phyloP scores from a whole-genome alignment of 2,797 vertebrate species.

The Chelonia mydas region DNA sequence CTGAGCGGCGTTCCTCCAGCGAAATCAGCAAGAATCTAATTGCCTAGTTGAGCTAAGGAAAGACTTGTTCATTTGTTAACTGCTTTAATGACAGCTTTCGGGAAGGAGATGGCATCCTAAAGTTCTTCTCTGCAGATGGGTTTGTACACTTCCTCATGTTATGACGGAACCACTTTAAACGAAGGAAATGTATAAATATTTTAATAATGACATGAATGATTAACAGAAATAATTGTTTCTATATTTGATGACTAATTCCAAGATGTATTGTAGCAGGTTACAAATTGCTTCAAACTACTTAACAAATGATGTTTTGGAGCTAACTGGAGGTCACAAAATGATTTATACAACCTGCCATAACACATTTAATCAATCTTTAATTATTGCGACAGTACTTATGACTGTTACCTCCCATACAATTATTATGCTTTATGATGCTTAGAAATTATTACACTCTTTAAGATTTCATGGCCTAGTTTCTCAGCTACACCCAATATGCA shows the following conservation, averaged over 20 bases:
- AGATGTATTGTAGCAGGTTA: neutral
- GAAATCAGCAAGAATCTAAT: neutral
- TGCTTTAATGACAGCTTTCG: neutral
- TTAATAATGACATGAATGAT: neutral
- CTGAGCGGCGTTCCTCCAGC: neutral
- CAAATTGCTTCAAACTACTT: neutral
- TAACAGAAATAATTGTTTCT: neutral
- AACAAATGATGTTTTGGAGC: neutral
- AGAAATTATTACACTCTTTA: neutral
- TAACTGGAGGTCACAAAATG: neutral
- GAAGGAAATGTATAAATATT: neutral
- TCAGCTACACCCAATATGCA: fast-evolving
- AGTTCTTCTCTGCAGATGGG: fast-evolving
- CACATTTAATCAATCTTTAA: neutral
- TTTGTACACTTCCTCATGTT: neutral
- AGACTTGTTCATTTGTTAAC: neutral
- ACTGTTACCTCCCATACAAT: neutral
- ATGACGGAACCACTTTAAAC: neutral
- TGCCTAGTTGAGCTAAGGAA: neutral
- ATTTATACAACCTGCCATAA: neutral
- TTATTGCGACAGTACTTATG: neutral
- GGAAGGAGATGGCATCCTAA: fast-evolving
- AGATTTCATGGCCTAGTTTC: neutral
- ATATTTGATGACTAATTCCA: neutral
- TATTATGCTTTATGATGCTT: fast-evolving